Evolutionary conservation across 2,113 vertebrate genomes (phyloP).

Genomic region (Pelobates fuscus): DNA sequence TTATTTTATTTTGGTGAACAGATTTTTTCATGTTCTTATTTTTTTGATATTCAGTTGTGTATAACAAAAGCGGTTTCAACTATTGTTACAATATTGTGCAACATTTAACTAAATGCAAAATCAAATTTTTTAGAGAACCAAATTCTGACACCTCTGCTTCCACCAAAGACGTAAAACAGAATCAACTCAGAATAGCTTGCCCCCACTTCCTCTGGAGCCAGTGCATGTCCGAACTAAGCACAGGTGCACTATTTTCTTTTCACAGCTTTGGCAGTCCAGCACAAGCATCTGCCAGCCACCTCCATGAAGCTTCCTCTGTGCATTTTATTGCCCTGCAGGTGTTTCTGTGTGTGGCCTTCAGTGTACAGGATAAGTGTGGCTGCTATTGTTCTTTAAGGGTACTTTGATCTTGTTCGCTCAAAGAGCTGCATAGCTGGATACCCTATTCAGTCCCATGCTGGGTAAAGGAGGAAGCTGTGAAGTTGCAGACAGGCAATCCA

Average conservation of each 20-base stretch:
- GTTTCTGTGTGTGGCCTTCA: conserved; percentile 58
- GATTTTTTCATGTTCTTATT: too few relatives aligned
- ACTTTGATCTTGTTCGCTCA: conserved; percentile 70
- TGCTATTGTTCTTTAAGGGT: conserved; percentile 68
- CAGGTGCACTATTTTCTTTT: not conserved
- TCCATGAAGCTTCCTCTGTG: conserved; percentile 34
- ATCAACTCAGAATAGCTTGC: too few relatives aligned
- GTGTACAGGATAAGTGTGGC: conserved; percentile 54
- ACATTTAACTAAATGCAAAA: too few relatives aligned
- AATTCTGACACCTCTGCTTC: too few relatives aligned
- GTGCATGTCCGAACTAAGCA: not conserved
- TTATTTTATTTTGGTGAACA: too few relatives aligned
- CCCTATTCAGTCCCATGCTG: conserved; percentile 53
- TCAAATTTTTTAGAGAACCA: too few relatives aligned
- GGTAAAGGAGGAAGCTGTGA: conserved; percentile 31
- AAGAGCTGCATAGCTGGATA: conserved; percentile 69
- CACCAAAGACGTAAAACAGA: too few relatives aligned
- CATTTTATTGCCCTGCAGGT: conserved; percentile 70
- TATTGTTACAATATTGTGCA: too few relatives aligned
- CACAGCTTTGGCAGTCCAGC: not conserved
- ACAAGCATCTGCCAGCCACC: conserved; percentile 42
- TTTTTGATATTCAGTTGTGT: too few relatives aligned
- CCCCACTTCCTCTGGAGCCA: not conserved
- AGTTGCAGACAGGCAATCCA: conserved; percentile 41
- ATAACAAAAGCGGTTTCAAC: too few relatives aligned